A percentile compares a stretch with the other conserved stretches of the same genome.
Conservation (phyloP, 2,888 invertebrate genomes). For the Apotomis capreana region DNA sequence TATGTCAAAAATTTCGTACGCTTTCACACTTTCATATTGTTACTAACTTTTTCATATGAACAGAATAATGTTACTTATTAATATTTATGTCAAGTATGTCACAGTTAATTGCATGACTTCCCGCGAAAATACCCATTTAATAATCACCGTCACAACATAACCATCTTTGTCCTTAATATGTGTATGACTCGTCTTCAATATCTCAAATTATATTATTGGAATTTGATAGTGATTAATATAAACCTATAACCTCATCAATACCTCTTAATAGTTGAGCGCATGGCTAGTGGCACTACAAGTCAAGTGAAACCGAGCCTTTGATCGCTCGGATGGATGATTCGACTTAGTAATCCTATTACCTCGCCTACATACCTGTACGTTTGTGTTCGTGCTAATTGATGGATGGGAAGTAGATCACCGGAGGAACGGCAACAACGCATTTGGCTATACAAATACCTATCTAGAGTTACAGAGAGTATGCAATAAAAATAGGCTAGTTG, state of each 20-base stretch:
- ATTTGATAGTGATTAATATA: background rate
- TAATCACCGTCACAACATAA: too few relatives aligned
- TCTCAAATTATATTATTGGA: background rate
- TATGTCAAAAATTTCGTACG: too few relatives aligned
- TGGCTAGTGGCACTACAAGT: conserved; percentile 52
- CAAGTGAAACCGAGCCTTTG: conserved; percentile 60
- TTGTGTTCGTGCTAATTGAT: conserved; percentile 17
- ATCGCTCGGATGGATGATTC: conserved; percentile 55
- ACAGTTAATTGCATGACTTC: too few relatives aligned
- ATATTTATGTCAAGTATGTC: too few relatives aligned
- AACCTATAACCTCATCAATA: conserved; percentile 2
- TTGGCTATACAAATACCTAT: background rate
- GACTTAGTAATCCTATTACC: conserved; percentile 43
- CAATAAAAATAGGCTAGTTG: too few relatives aligned
- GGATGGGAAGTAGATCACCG: conserved; percentile 1
- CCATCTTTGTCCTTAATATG: too few relatives aligned
- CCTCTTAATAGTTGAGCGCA: conserved; percentile 24
- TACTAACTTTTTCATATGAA: too few relatives aligned
- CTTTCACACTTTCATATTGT: too few relatives aligned
- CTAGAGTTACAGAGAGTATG: background rate
- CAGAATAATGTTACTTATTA: too few relatives aligned
- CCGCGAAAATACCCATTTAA: too few relatives aligned
- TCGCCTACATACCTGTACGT: conserved; percentile 14
- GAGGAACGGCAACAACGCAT: background rate
- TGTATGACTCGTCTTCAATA: too few relatives aligned